Conservation (phyloP, 2,113 vertebrate genomes). For the Sceloporus tristichus region DNA sequence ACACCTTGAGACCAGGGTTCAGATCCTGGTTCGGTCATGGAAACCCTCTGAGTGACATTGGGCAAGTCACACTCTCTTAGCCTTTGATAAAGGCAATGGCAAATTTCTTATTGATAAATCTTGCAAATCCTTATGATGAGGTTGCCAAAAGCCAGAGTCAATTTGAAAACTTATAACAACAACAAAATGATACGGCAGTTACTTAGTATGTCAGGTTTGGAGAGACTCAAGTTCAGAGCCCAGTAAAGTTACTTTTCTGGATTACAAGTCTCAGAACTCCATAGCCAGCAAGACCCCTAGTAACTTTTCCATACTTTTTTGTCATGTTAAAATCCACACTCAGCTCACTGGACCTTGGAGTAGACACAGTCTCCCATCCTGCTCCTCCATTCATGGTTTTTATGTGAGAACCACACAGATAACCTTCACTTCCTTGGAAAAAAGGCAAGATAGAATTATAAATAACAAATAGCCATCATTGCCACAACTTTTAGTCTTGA, state of each 20-base stretch:
- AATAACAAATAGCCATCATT: slow-evolving; percentile 41
- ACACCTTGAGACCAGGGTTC: too few species aligned
- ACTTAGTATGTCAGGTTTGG: neutral
- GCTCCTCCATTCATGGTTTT: neutral
- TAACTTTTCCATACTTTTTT: too few species aligned
- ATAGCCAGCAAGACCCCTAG: neutral
- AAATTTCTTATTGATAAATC: too few species aligned
- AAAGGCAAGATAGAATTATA: neutral
- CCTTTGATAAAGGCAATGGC: too few species aligned
- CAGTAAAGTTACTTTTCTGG: neutral
- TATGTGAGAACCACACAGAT: neutral
- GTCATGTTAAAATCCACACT: neutral
- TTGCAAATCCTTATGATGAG: too few species aligned
- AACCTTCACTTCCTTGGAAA: neutral
- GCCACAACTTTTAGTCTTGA: slow-evolving; percentile 49
- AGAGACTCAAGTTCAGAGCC: neutral
- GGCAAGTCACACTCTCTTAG: too few species aligned
- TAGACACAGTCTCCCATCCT: neutral
- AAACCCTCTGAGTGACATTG: too few species aligned
- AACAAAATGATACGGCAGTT: neutral
- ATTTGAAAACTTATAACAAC: too few species aligned
- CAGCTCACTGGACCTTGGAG: neutral
- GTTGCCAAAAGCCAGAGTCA: too few species aligned
- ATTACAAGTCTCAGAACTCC: neutral
- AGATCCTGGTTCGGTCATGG: too few species aligned